Percentiles rank a stretch among this genome's conserved stretches.
phyloP scores from a whole-genome alignment of 1,140 invertebrate species.

The Acromyrmex charruanus region DNA sequence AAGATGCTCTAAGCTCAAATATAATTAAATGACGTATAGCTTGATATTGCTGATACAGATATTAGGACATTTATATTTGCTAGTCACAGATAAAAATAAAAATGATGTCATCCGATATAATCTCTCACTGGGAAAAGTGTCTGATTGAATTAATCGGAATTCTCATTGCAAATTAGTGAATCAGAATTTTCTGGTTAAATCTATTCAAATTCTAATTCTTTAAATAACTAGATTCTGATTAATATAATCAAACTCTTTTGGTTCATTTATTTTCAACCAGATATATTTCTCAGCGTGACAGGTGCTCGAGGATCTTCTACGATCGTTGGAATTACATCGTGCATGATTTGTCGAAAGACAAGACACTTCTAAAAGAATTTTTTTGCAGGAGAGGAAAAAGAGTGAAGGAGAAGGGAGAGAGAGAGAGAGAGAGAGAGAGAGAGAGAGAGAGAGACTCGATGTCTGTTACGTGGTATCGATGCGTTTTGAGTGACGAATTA shows the following conservation, averaged over 20 bases:
- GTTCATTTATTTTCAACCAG: no score
- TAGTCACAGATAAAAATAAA: slow-evolving; percentile 23
- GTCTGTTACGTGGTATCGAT: slow-evolving; percentile 18
- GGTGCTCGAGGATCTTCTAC: background rate
- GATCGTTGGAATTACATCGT: background rate
- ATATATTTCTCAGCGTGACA: no score
- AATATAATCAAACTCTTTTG: no score
- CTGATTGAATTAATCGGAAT: no score
- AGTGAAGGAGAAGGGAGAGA: background rate
- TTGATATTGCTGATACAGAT: background rate
- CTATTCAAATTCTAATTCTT: no score
- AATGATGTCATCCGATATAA: slow-evolving; percentile 3
- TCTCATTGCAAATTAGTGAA: no score
- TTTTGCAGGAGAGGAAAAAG: background rate
- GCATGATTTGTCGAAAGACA: background rate
- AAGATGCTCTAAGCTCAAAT: background rate
- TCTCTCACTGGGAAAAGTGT: no score
- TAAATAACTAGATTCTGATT: no score
- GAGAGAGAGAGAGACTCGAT: background rate
- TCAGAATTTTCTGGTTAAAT: no score
- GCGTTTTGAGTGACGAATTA: slow-evolving; percentile 58
- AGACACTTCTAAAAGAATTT: background rate
- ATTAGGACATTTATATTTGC: background rate
- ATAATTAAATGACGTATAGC: background rate
- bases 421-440: background rate